Evolutionary conservation across 2,113 vertebrate genomes (phyloP).

Genomic region (Mormyrus iriodes): DNA sequence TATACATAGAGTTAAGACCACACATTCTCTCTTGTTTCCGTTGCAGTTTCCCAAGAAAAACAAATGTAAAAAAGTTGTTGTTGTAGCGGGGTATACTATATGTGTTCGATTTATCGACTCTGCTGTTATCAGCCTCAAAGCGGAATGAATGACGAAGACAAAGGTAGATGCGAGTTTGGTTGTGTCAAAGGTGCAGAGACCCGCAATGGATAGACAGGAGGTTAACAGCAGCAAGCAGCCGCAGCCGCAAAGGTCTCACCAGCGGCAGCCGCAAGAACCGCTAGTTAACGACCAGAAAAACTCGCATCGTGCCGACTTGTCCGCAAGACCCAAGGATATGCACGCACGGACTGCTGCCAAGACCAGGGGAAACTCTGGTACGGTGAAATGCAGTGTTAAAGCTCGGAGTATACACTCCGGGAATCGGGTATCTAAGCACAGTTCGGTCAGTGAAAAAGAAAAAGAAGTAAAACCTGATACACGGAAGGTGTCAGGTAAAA

Average conservation of each 20-base stretch:
- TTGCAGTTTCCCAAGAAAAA: not conserved
- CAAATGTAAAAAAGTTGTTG: not conserved
- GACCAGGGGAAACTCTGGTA: not conserved
- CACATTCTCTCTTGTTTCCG: too few species aligned
- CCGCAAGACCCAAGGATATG: not conserved
- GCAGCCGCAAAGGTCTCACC: slow-evolving; percentile 37
- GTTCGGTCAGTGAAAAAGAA: slow-evolving; percentile 21
- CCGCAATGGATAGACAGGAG: slow-evolving; percentile 44
- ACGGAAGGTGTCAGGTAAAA: slow-evolving; percentile 40
- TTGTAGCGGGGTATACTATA: not conserved
- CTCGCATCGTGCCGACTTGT: slow-evolving; percentile 18
- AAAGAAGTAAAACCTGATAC: slow-evolving; percentile 38
- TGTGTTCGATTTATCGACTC: not conserved
- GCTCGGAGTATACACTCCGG: not conserved
- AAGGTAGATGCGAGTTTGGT: slow-evolving; percentile 26
- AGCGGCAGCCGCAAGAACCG: slow-evolving; percentile 36
- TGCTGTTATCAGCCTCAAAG: not conserved
- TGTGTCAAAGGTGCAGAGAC: slow-evolving; percentile 18
- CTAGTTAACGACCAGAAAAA: slow-evolving; percentile 28
- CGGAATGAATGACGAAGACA: slow-evolving; percentile 35
- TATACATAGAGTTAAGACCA: too few species aligned
- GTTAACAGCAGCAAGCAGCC: slow-evolving; percentile 35
- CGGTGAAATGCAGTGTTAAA: not conserved
- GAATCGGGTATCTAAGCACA: not conserved
- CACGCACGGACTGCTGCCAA: not conserved